These are phyloP conservation scores for Zosterops japonicus DNA, from an alignment of 2,113 vertebrate genomes.

Conservation along the genomic window DNA sequence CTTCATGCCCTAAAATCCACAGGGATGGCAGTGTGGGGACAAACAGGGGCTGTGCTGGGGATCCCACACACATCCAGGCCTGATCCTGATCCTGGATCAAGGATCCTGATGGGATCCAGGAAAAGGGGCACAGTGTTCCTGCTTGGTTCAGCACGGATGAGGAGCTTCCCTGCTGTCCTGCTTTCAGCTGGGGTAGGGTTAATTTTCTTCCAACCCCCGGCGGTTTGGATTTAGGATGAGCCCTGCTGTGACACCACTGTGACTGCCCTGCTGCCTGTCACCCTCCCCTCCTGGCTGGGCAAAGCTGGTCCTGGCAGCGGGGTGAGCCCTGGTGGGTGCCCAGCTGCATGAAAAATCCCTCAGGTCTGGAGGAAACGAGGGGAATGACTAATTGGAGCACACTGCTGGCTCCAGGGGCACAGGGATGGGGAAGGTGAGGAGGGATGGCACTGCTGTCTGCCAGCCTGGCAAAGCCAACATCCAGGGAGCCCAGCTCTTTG, in stretches of 20 bases:
- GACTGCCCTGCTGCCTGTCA: accelerated
- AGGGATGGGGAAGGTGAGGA: background rate
- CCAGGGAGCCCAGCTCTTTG: background rate
- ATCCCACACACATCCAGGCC: accelerated
- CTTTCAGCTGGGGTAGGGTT: background rate
- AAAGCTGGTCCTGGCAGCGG: background rate
- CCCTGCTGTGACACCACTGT: background rate
- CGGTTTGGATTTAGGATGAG: background rate
- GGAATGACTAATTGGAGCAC: accelerated
- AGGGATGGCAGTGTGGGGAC: accelerated
- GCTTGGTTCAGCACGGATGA: accelerated
- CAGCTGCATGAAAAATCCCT: accelerated
- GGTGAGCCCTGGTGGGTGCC: accelerated
- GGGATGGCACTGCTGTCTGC: too few relatives aligned
- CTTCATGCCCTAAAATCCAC: background rate
- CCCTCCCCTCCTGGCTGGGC: background rate
- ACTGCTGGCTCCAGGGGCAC: accelerated
- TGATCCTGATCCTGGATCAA: background rate
- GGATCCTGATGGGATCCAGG: background rate
- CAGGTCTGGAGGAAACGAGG: accelerated
- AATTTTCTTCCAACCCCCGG: background rate
- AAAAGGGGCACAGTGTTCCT: accelerated
- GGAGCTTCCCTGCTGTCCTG: background rate
- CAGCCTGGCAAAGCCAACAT: background rate
- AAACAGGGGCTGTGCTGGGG: accelerated